phyloP scores from a whole-genome alignment of 2,797 vertebrate species.

The Lepidocolaptes lacrymiger region DNA sequence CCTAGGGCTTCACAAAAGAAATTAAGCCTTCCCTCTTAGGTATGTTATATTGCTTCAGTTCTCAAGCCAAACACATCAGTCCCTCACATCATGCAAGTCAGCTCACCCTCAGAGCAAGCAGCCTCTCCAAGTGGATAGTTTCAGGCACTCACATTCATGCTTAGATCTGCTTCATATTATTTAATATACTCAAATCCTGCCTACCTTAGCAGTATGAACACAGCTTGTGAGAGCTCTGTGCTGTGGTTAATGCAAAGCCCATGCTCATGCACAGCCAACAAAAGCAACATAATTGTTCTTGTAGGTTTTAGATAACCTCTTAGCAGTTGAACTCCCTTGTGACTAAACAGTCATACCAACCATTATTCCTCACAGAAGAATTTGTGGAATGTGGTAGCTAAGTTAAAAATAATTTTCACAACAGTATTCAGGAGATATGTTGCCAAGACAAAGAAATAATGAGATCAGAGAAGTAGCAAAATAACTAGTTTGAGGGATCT shows the following conservation, averaged over 20 bases:
- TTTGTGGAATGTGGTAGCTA: conserved; percentile 12
- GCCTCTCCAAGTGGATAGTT: neutral
- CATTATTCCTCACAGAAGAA: neutral
- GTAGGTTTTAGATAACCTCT: conserved; percentile 38
- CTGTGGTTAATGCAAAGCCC: neutral
- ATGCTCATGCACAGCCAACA: neutral
- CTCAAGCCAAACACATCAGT: neutral
- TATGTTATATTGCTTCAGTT: neutral
- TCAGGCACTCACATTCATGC: neutral
- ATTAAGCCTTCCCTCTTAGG: neutral
- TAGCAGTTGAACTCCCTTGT: neutral
- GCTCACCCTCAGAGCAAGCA: neutral
- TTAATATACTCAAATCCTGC: neutral
- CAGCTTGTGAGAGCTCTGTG: neutral
- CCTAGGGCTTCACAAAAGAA: neutral
- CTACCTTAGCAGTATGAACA: neutral
- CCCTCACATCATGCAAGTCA: fast-evolving
- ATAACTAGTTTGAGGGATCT: neutral
- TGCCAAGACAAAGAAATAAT: conserved; percentile 34
- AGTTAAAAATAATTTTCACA: conserved; percentile 35
- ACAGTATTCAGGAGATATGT: neutral
- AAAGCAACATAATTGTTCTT: conserved; percentile 13
- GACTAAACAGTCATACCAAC: neutral
- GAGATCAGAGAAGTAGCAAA: neutral
- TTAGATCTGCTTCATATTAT: neutral